Evolutionary conservation across 2,888 invertebrate species (phyloP).

Genomic region (Hydraecia micacea): DNA sequence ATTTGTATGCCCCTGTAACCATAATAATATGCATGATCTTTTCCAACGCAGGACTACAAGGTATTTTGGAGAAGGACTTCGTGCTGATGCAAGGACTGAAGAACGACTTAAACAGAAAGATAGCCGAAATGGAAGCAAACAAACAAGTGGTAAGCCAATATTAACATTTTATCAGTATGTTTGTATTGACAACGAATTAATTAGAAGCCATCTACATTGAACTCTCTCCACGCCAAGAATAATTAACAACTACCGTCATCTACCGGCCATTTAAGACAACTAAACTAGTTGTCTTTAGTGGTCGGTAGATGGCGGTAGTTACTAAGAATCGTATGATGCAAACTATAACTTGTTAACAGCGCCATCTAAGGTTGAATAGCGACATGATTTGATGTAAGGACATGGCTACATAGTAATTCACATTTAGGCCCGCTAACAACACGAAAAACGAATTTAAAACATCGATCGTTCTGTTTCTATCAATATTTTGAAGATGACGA

Average conservation of each 20-base stretch:
- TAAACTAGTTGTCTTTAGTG: neutral
- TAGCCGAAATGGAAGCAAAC: conserved; percentile 83
- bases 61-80: conserved; percentile 86
- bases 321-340: fast-evolving
- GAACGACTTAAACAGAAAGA: conserved; percentile 89
- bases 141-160: conserved; percentile 76
- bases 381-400: neutral
- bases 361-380: conserved; percentile 26
- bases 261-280: neutral
- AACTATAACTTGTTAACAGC: neutral
- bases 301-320: neutral
- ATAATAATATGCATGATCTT: too few relatives aligned
- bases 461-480: neutral
- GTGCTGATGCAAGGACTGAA: conserved; percentile 85
- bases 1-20: too few relatives aligned
- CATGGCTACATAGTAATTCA: neutral
- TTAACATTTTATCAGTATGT: neutral
- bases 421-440: neutral
- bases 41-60: conserved; percentile 78
- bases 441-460: neutral
- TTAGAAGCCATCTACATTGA: neutral
- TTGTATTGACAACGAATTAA: neutral
- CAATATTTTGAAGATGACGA: too few relatives aligned
- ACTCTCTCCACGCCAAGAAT: neutral
- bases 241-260: neutral